Base-by-base conservation (phyloP, 2,888 invertebrate species). In the Asteroscopus sphinx region DNA sequence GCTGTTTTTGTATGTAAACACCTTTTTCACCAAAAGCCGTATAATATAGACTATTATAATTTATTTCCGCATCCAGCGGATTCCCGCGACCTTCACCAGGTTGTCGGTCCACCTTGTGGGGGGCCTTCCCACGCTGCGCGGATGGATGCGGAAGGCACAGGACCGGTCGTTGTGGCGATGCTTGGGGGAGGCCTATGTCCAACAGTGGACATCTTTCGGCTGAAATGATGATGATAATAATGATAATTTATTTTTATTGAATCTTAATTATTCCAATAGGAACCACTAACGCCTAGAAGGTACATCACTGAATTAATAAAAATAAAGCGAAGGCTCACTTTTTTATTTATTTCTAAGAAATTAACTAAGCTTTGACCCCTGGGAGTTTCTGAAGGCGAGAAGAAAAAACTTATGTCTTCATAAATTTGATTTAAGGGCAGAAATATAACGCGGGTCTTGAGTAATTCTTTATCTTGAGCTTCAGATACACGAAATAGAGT, bases 351-450 rank as follows among this genome's bases (percentile, higher is more conserved):
- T 76, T 74, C 65, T 49, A 62, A 63, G 61, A 73, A 73, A 77
- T 76, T 77, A 76, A 73, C 76, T 75, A 68, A 68, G 48, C 64
- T 65, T 68, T 62, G 66, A 73, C 69, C 66, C 65, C 58, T 12
- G 62, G 60, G 72, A 66, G 59, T 66, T 59, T 63, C 59, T 55
- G 67, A 64, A 58, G 72, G 65, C 63, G 54, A 67, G 32, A 37
- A 37, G 28, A 68, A 68, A 76, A 77, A 74, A 61, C 75, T 73
- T 57, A 55, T 68, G 67, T 75, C 71, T 69, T 70, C 73, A 65
- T 72, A 76, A 79, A 78, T 77, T 76, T 74, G 73, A 77, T 79
- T 79, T 74, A 69, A 65, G 60, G 59, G 62, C 33, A 67, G 54
- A 79, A 79, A 78, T 68, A 67, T 72, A 69, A 73, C 60, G 52